Evolutionary conservation across 1,140 invertebrate species (phyloP).

Genomic region (Carposina sasakii): DNA sequence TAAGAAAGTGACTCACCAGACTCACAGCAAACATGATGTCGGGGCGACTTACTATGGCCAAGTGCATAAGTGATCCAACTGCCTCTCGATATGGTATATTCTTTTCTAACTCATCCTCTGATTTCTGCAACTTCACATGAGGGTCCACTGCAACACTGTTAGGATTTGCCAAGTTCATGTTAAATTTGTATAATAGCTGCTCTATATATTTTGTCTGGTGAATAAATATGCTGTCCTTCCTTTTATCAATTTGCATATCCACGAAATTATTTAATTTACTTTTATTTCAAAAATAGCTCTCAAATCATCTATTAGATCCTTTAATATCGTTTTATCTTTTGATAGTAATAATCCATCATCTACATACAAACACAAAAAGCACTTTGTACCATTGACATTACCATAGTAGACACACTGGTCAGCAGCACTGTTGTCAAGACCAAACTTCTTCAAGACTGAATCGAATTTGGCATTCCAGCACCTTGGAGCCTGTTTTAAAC

Average conservation of each 20-base stretch:
- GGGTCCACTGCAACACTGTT: conserved; percentile 25
- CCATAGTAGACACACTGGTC: conserved; percentile 53
- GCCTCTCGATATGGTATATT: conserved; percentile 34
- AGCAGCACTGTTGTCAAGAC: conserved; percentile 36
- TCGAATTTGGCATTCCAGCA: conserved; percentile 47
- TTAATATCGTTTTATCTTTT: conserved; percentile 13
- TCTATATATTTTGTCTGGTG: conserved; percentile 32
- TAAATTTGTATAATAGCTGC: conserved; percentile 31
- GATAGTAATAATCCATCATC: conserved; percentile 57
- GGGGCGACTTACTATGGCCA: conserved; percentile 44
- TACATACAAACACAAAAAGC: conserved; percentile 60
- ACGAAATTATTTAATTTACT: conserved; percentile 27
- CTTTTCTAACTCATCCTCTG: too few species aligned
- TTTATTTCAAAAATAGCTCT: conserved; percentile 23
- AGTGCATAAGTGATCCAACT: conserved; percentile 48
- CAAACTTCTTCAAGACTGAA: conserved; percentile 33
- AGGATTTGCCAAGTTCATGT: conserved; percentile 33
- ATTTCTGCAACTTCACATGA: conserved; percentile 9
- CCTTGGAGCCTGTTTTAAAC: too few species aligned
- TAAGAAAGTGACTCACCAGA: conserved; percentile 33
- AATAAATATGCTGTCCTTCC: conserved; percentile 26
- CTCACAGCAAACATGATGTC: conserved; percentile 47
- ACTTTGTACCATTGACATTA: conserved; percentile 20
- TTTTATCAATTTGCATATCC: conserved; percentile 32
- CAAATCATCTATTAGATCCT: conserved; percentile 30